Conservation (phyloP, 2,888 invertebrate genomes). For the Aleiodes alternator region DNA sequence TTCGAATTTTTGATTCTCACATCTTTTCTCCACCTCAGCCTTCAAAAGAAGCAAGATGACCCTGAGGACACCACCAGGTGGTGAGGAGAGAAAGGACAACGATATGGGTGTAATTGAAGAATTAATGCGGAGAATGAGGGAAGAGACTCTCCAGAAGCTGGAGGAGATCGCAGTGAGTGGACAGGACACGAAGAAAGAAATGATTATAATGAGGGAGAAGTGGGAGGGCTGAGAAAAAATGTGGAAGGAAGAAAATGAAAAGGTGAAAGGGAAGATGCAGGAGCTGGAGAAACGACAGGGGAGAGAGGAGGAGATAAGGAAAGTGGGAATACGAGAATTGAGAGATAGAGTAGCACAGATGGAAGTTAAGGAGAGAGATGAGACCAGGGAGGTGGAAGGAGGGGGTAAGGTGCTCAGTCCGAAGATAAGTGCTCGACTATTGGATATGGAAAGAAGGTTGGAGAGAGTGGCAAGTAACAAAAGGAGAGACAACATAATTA, state of each 20-base stretch:
- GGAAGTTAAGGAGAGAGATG: too few relatives aligned
- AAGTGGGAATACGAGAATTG: neutral
- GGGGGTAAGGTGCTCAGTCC: too few relatives aligned
- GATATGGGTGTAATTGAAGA: neutral
- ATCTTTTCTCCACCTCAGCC: too few relatives aligned
- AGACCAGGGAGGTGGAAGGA: too few relatives aligned
- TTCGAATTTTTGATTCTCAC: too few relatives aligned
- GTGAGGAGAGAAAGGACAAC: too few relatives aligned
- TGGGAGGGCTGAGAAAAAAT: neutral
- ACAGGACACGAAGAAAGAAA: constrained; percentile 48
- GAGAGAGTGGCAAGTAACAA: constrained; percentile 10
- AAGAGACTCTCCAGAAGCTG: neutral
- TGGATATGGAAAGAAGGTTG: neutral
- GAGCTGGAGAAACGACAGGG: neutral
- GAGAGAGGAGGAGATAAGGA: neutral
- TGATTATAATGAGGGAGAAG: constrained; percentile 33
- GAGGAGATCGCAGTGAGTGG: constrained; percentile 9
- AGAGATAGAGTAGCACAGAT: neutral
- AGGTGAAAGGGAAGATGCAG: neutral
- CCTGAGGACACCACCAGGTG: too few relatives aligned
- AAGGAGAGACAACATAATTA: constrained; percentile 3
- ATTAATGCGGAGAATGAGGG: neutral
- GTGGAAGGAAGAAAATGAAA: neutral
- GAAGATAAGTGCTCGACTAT: constrained; percentile 4
- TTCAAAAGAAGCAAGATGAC: too few relatives aligned